Evolutionary conservation across 2,888 invertebrate species (phyloP).

Genomic region (Hecatera dysodea): DNA sequence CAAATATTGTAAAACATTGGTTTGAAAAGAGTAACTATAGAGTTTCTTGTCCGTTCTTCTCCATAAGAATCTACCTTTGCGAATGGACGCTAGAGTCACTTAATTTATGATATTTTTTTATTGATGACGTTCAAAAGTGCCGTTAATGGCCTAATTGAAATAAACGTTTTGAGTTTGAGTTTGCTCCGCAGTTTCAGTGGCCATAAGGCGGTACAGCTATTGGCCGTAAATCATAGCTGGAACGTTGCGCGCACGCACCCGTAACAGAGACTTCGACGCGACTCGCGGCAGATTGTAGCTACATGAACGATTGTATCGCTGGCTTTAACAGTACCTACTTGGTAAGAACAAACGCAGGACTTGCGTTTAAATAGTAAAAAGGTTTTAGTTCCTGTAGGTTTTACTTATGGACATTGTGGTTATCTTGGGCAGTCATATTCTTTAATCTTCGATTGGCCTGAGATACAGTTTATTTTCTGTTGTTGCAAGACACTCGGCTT

Average conservation of each 20-base stretch:
- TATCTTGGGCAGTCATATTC: background rate
- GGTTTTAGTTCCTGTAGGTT: background rate
- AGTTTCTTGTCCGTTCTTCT: too few species aligned
- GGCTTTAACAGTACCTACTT: background rate
- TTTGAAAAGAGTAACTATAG: too few species aligned
- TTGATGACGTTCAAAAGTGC: too few species aligned
- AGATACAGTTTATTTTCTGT: background rate
- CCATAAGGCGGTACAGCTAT: slow-evolving; percentile 37
- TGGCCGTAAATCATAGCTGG: slow-evolving; percentile 70
- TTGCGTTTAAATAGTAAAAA: background rate
- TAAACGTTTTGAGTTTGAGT: too few species aligned
- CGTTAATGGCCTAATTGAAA: too few species aligned
- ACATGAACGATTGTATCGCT: slow-evolving; percentile 46
- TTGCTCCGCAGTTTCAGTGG: slow-evolving; percentile 58
- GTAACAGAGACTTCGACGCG: slow-evolving; percentile 58
- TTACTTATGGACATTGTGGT: background rate
- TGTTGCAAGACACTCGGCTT: background rate
- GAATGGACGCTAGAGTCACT: too few species aligned
- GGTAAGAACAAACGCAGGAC: background rate
- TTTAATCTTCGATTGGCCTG: background rate
- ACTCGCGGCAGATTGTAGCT: slow-evolving; percentile 52
- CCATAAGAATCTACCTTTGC: too few species aligned
- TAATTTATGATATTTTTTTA: too few species aligned
- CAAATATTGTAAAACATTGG: too few species aligned
- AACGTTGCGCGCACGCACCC: slow-evolving; percentile 65